A percentile compares a stretch with the other conserved stretches of the same genome.
phyloP scores from a whole-genome alignment of 2,113 vertebrate genomes.

The Rattus norvegicus region DNA sequence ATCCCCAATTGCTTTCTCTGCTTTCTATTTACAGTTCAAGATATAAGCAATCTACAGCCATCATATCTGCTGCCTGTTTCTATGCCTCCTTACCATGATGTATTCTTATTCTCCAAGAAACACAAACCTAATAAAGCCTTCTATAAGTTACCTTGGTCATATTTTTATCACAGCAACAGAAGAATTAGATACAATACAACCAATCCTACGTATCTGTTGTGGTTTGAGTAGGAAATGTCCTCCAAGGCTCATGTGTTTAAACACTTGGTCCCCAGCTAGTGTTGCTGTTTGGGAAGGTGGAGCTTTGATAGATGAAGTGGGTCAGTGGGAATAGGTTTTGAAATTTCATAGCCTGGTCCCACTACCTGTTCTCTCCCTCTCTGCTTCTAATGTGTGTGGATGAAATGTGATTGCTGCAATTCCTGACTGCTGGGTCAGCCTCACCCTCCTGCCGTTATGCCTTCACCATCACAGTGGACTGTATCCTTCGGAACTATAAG shows the following conservation, averaged over 20 bases:
- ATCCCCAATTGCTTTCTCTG: background rate
- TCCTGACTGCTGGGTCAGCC: background rate
- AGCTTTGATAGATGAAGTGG: background rate
- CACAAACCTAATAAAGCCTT: background rate
- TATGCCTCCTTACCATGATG: background rate
- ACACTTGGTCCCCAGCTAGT: background rate
- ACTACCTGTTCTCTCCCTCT: background rate
- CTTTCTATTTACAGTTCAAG: background rate
- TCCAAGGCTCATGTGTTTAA: background rate
- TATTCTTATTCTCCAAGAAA: background rate
- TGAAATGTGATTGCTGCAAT: background rate
- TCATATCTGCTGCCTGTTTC: background rate
- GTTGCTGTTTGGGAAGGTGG: background rate
- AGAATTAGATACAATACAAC: background rate
- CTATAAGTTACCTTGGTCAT: background rate
- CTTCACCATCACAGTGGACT: background rate
- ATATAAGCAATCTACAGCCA: background rate
- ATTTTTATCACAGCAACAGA: background rate
- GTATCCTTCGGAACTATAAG: background rate
- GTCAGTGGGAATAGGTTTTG: background rate
- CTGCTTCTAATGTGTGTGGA: background rate
- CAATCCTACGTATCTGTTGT: background rate
- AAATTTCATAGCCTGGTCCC: background rate
- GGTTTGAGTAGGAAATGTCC: background rate
- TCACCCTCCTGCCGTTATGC: background rate